phyloP scores from a whole-genome alignment of 2,888 invertebrate genomes.

The Buathra laborator region DNA sequence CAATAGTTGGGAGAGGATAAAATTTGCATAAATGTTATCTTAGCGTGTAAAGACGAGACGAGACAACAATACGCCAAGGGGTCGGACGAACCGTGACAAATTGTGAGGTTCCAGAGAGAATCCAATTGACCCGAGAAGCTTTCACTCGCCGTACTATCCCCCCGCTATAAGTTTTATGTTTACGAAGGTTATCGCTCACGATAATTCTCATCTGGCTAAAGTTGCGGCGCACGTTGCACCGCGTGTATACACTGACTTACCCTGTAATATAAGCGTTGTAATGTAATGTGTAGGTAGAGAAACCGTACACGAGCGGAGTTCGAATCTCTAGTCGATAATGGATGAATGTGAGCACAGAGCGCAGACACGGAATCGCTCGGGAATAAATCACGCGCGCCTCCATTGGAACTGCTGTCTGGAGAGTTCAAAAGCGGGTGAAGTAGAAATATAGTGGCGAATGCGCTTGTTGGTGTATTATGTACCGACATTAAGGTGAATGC shows the following conservation, averaged over 20 bases:
- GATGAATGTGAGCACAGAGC: slow-evolving; percentile 53
- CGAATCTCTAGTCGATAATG: slow-evolving; percentile 66
- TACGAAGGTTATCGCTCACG: slow-evolving; percentile 69
- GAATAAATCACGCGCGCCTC: slow-evolving; percentile 68
- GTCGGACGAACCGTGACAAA: slow-evolving; percentile 63
- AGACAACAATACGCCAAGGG: slow-evolving; percentile 48
- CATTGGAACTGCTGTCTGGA: slow-evolving; percentile 43
- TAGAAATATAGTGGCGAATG: slow-evolving; percentile 13
- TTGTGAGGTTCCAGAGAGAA: slow-evolving; percentile 67
- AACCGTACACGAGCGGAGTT: slow-evolving; percentile 37
- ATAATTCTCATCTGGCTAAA: slow-evolving; percentile 68
- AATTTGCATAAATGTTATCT: slow-evolving; percentile 46
- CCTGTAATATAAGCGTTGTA: slow-evolving; percentile 37
- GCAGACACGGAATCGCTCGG: slow-evolving; percentile 56
- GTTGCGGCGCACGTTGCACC: slow-evolving; percentile 45
- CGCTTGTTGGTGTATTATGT: background rate
- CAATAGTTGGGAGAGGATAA: slow-evolving; percentile 6
- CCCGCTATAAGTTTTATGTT: slow-evolving; percentile 15
- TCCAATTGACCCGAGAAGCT: slow-evolving; percentile 71
- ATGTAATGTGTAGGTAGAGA: slow-evolving; percentile 42
- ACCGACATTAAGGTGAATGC: background rate
- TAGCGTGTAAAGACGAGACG: slow-evolving; percentile 2
- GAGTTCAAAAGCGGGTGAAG: slow-evolving; percentile 49
- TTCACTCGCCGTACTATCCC: slow-evolving; percentile 62
- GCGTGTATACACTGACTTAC: slow-evolving; percentile 25